These are phyloP conservation scores for Ailuropoda melanoleuca DNA, from an alignment of 2,113 vertebrate genomes.

Conservation along the genomic window DNA sequence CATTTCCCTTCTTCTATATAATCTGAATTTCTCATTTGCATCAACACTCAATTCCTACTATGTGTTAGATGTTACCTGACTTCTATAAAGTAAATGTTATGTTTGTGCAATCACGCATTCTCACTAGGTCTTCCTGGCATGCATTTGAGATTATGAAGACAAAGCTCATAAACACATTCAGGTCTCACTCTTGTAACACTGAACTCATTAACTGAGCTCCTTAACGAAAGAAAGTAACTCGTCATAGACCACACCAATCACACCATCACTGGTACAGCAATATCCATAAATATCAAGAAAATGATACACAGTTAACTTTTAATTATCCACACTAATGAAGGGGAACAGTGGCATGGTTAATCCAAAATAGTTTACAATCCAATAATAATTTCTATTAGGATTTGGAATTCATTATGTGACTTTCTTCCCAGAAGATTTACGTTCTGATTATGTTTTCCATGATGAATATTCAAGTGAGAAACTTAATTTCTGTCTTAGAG, in stretches of 20 bases:
- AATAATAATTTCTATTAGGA: constrained; percentile 65
- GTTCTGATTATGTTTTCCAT: constrained; percentile 59
- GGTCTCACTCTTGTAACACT: neutral
- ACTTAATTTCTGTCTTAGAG: constrained; percentile 49
- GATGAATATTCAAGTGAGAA: constrained; percentile 43
- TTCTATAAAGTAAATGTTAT: constrained; percentile 7
- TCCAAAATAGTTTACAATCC: constrained; percentile 65
- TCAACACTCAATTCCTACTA: neutral
- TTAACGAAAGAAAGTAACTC: constrained; percentile 26
- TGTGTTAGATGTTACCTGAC: neutral
- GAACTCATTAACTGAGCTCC: neutral
- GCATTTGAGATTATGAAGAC: neutral
- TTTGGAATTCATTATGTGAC: constrained; percentile 51
- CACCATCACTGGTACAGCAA: neutral
- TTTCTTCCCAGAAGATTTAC: constrained; percentile 68
- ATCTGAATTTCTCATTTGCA: neutral
- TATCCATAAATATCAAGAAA: constrained; percentile 69
- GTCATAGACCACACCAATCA: constrained; percentile 32
- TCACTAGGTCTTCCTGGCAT: neutral
- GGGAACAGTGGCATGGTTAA: constrained; percentile 58
- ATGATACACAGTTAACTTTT: constrained; percentile 67
- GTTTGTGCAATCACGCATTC: neutral
- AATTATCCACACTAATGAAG: constrained; percentile 76
- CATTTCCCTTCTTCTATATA: neutral
- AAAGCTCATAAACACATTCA: neutral